Base-by-base conservation (phyloP, 2,888 invertebrate genomes). In the Colostygia pectinataria region DNA sequence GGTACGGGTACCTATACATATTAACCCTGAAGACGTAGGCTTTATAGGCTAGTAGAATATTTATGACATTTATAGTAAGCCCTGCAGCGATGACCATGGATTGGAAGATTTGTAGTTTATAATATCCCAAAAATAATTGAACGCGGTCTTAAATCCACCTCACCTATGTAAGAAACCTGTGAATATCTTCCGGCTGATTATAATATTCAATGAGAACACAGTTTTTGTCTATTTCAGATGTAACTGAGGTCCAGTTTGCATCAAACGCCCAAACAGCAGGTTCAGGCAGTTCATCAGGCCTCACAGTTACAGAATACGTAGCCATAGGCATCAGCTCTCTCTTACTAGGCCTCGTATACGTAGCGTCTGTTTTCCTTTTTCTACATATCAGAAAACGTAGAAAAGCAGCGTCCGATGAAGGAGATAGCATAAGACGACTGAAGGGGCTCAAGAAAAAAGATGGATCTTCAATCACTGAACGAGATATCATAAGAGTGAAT, bases 341-440 rank as follows among this genome's bases (percentile, higher is more conserved):
- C 10, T 89, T 97, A n/a, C 88, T 97, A n/a, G 96, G 96, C 0
- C 90, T 97, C 23, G 95, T 97, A 63, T 97, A 97, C 79, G 95
- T 97, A 10, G 95, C 96, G 0, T 96, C 96, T 3, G 95, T 97
- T 13, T 94, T 96, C 53, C 91, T 97, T 8, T 97, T 96, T 72
- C 77, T 97, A 33, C 95, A 96, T 74, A 92, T 96, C 57, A 92
- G 95, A 65, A 95, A 93, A 77, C 90, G 93, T 28, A 92, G 93
- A 60, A 84, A 74, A 71, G 89, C 70, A 61, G 73, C 90, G 60
- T 79, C 91, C 55, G 73, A 90, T 74, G 81, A 91, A 80, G 75
- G 82, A 66, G 61, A 86, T 72, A 77, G 87, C 45, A 18, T 61
- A 63, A 76, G 77, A 68, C 73, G 74, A 63, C 46, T 78, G 0